Conservation (phyloP, 2,113 vertebrate genomes). For the Prolemur simus region DNA sequence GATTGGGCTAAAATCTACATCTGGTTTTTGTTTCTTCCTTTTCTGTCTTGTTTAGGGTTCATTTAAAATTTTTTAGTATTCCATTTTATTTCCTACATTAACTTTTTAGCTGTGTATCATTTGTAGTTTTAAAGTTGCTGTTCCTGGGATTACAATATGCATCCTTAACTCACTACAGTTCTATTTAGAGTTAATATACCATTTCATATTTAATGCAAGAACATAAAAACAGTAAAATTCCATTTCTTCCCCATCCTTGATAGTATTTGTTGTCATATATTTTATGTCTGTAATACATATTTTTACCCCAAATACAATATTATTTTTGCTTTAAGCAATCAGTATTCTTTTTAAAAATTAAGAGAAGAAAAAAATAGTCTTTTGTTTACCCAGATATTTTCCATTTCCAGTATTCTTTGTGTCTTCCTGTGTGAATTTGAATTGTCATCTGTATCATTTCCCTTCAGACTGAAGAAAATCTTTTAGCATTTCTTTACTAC, state of each 20-base stretch:
- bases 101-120: not conserved
- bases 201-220: not conserved
- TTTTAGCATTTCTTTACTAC: not conserved
- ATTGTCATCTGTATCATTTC: not conserved
- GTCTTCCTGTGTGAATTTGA: not conserved
- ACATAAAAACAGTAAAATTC: not conserved
- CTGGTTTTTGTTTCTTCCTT: not conserved
- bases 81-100: not conserved
- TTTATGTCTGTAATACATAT: not conserved
- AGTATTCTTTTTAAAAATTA: not conserved
- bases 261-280: not conserved
- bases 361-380: not conserved
- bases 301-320: not conserved
- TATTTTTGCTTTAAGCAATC: not conserved
- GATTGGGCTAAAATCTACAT: not conserved
- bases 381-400: not conserved
- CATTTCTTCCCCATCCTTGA: not conserved
- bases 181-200: not conserved
- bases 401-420: not conserved
- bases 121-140: not conserved
- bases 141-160: not conserved
- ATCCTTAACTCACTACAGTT: not conserved
- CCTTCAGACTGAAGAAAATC: not conserved
- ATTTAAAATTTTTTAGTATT: not conserved
- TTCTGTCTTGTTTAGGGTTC: not conserved